A percentile compares a stretch with the other conserved stretches of the same genome.
Evolutionary conservation across 2,888 invertebrate species (phyloP).

Genomic region (Tetrapedia diversipes): DNA sequence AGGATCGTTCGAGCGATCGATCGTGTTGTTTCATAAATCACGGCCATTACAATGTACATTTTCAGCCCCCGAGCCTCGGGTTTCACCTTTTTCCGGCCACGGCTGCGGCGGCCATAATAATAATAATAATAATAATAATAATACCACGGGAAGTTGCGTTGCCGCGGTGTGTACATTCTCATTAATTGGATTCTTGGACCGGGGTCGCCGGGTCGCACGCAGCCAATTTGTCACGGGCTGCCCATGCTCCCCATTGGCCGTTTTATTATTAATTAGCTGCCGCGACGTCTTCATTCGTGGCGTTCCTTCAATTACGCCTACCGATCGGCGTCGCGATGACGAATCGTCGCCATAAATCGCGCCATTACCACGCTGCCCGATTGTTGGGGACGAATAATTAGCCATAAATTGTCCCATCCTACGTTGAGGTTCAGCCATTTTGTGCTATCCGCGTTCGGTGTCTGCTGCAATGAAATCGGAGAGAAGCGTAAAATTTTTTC

Average conservation of each 20-base stretch:
- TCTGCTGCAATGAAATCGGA: background rate
- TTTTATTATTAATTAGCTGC: conserved; percentile 65
- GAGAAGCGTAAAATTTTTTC: no score
- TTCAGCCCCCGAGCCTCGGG: background rate
- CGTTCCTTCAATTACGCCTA: conserved; percentile 46
- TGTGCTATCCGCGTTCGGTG: no score
- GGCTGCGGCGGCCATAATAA: no score
- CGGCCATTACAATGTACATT: conserved; percentile 25
- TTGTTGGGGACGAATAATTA: conserved; percentile 53
- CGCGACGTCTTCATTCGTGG: conserved; percentile 58
- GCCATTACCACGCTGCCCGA: conserved; percentile 28
- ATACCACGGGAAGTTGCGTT: background rate
- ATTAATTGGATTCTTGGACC: conserved; percentile 57
- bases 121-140: no score
- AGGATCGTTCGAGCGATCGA: conserved; percentile 16
- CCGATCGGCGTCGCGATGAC: conserved; percentile 54
- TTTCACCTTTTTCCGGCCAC: background rate
- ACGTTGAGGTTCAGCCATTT: conserved; percentile 29
- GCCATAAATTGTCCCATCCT: conserved; percentile 59
- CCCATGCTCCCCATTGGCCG: conserved; percentile 30
- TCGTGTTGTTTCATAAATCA: conserved; percentile 16
- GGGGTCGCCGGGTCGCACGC: conserved; percentile 49
- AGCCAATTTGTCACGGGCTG: conserved; percentile 50
- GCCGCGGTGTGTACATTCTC: conserved; percentile 28
- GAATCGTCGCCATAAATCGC: conserved; percentile 56